A percentile compares a stretch with the other conserved stretches of the same genome.
Evolutionary conservation across 2,888 invertebrate genomes (phyloP).

Genomic region (Nematopogon swammerdamellus): DNA sequence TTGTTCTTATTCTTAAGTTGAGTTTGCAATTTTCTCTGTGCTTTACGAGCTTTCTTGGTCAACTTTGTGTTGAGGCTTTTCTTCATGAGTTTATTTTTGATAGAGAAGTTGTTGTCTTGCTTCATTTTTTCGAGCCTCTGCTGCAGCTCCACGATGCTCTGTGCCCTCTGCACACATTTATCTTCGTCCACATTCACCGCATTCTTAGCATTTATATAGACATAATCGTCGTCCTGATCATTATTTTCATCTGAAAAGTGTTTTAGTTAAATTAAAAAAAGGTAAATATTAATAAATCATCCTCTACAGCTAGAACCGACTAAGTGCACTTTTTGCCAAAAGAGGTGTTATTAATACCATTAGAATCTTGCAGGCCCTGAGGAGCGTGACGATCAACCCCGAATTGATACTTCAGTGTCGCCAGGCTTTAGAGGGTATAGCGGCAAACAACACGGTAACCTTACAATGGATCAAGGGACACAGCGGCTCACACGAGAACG

Average conservation of each 20-base stretch:
- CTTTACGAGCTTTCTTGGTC: slow-evolving; percentile 63
- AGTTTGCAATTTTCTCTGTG: slow-evolving; percentile 48
- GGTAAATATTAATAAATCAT: too few relatives aligned
- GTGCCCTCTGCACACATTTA: slow-evolving; percentile 45
- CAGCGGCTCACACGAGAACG: too few relatives aligned
- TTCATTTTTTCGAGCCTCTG: slow-evolving; percentile 61
- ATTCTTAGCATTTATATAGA: slow-evolving; percentile 32
- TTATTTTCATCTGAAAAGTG: slow-evolving; percentile 21
- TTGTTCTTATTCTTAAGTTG: slow-evolving; percentile 17
- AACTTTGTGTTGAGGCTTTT: slow-evolving; percentile 65
- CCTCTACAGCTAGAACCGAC: too few relatives aligned
- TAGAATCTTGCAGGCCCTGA: too few relatives aligned
- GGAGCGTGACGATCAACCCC: too few relatives aligned
- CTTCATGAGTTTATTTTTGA: slow-evolving; percentile 64
- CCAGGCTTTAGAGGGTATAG: too few relatives aligned
- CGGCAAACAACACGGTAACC: too few relatives aligned
- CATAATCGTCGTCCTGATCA: slow-evolving; percentile 27
- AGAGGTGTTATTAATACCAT: too few relatives aligned
- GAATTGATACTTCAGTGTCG: too few relatives aligned
- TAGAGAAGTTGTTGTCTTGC: slow-evolving; percentile 56
- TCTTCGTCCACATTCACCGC: slow-evolving; percentile 20
- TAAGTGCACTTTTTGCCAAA: too few relatives aligned
- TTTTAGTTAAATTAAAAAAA: background rate
- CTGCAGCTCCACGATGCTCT: slow-evolving; percentile 62
- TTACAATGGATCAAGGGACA: too few relatives aligned